A percentile compares a stretch with the other conserved stretches of the same genome.
phyloP scores from a whole-genome alignment of 2,797 vertebrate species.

The Lepus oiostolus region DNA sequence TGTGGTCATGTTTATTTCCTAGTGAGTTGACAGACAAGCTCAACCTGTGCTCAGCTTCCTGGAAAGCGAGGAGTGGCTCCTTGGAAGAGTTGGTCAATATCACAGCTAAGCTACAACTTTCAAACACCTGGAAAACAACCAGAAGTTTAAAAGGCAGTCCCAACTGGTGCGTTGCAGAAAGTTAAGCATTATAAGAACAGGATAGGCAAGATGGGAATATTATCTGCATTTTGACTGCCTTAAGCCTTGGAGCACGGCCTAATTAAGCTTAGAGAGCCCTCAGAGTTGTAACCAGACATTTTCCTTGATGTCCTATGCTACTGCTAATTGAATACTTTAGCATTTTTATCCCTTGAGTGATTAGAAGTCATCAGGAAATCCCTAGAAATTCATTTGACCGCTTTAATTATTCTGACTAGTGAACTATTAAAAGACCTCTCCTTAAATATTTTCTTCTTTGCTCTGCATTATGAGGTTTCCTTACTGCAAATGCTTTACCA shows the following conservation, averaged over 20 bases:
- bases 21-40: conserved; percentile 22
- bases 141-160: neutral
- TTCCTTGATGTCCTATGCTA: neutral
- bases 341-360: neutral
- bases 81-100: neutral
- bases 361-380: conserved; percentile 34
- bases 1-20: neutral
- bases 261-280: neutral
- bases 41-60: neutral
- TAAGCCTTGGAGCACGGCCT: neutral
- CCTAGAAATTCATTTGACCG: conserved; percentile 46
- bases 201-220: neutral
- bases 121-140: neutral
- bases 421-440: neutral
- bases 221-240: neutral
- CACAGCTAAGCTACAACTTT: neutral
- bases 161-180: neutral
- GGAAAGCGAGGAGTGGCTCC: conserved; percentile 22
- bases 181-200: neutral
- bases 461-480: conserved; percentile 19
- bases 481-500: neutral
- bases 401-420: conserved; percentile 21
- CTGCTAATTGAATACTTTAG: conserved; percentile 35
- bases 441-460: neutral
- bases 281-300: neutral